These are phyloP conservation scores for Falco novaeseelandiae DNA, from an alignment of 2,797 vertebrate species.

Conservation along the genomic window DNA sequence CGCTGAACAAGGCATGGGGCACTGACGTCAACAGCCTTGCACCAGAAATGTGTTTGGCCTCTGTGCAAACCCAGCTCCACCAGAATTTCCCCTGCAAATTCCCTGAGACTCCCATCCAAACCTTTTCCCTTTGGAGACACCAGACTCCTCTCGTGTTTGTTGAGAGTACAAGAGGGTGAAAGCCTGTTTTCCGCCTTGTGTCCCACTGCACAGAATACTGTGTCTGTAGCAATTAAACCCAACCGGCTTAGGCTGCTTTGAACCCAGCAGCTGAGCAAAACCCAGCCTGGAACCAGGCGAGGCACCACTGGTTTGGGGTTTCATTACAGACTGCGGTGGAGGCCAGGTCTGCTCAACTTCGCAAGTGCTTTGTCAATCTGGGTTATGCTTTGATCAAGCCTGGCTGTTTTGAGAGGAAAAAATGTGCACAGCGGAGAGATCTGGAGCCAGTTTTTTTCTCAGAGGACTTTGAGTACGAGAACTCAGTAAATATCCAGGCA, in stretches of 20 bases:
- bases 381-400: background rate
- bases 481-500: background rate
- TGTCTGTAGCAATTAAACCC: background rate
- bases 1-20: rapidly evolving
- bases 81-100: background rate
- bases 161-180: rapidly evolving
- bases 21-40: background rate
- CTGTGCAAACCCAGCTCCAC: background rate
- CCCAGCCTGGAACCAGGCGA: background rate
- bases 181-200: background rate
- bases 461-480: background rate
- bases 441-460: rapidly evolving
- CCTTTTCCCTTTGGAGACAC: background rate
- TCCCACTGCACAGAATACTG: rapidly evolving
- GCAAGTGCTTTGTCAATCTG: background rate
- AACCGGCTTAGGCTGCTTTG: background rate
- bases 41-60: background rate
- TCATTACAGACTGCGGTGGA: background rate
- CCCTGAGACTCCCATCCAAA: background rate
- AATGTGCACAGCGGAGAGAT: background rate
- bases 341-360: background rate
- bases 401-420: background rate
- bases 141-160: rapidly evolving
- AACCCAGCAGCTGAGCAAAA: background rate
- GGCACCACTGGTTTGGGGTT: background rate